Conservation (phyloP, 2,113 vertebrate genomes). For the Willisornis vidua region DNA sequence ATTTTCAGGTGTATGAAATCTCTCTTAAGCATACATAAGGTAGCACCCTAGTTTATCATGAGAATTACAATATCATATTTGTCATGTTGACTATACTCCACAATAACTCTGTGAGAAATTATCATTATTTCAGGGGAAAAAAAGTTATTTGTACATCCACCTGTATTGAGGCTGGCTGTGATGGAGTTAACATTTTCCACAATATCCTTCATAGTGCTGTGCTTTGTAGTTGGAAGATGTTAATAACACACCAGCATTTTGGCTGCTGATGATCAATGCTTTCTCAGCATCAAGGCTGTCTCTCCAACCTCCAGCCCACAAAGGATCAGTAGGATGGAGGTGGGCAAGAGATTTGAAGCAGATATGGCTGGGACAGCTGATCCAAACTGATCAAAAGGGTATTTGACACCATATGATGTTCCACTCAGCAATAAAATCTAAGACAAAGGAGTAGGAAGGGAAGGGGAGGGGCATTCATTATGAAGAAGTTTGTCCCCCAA, state of each 20-base stretch:
- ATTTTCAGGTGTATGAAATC: not conserved
- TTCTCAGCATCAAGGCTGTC: not conserved
- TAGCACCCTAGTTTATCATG: not conserved
- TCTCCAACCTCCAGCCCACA: not conserved
- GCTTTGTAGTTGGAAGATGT: not conserved
- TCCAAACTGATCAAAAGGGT: not conserved
- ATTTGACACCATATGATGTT: rapidly evolving
- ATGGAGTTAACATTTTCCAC: rapidly evolving
- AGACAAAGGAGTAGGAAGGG: not conserved
- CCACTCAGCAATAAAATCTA: not conserved
- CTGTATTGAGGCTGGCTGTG: not conserved
- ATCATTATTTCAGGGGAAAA: not conserved
- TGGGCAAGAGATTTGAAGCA: not conserved
- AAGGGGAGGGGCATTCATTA: rapidly evolving
- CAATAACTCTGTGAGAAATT: not conserved
- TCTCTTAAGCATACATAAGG: not conserved
- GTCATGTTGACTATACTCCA: rapidly evolving
- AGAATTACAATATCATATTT: not conserved
- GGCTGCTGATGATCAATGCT: not conserved
- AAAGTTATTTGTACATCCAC: not conserved
- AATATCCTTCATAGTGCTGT: not conserved
- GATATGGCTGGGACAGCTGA: not conserved
- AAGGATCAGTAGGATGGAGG: not conserved
- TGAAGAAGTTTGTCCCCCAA: not conserved
- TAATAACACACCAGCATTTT: not conserved